phyloP scores from a whole-genome alignment of 2,797 vertebrate species.

The Lepus oiostolus region DNA sequence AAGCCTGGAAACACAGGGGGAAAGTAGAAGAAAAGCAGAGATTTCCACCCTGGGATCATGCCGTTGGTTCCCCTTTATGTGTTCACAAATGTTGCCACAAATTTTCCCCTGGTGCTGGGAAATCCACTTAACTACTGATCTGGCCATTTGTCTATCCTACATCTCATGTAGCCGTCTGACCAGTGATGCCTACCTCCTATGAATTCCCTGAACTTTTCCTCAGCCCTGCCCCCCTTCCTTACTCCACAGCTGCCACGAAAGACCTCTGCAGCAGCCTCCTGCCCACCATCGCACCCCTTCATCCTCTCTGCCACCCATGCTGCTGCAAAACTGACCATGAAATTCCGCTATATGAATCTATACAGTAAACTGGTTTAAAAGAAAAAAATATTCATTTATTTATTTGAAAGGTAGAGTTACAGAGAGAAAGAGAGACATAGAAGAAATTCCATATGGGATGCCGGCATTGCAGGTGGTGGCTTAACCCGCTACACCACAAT shows the following conservation, averaged over 20 bases:
- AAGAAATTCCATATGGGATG: too few species aligned
- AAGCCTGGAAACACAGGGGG: slow-evolving; percentile 1
- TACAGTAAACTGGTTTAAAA: background rate
- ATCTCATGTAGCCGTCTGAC: background rate
- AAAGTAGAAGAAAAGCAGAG: background rate
- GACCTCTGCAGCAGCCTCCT: background rate
- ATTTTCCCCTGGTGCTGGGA: background rate
- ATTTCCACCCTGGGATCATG: background rate
- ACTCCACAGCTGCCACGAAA: background rate
- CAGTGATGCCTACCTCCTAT: slow-evolving; percentile 26
- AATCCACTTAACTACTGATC: background rate
- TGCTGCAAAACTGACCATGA: background rate
- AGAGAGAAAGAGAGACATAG: too few species aligned
- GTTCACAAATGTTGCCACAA: background rate
- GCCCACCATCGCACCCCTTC: background rate
- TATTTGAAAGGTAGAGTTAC: too few species aligned
- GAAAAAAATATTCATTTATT: too few species aligned
- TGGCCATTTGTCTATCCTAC: background rate
- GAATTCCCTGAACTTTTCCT: background rate
- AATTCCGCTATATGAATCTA: background rate
- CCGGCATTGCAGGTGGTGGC: too few species aligned
- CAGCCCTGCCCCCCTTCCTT: background rate
- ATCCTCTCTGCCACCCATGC: background rate
- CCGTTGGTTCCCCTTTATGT: background rate
- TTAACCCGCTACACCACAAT: too few species aligned